Percentiles rank a stretch among this genome's conserved stretches.
Evolutionary conservation across 2,113 vertebrate genomes (phyloP).

Genomic region (Cyanocitta stelleri): DNA sequence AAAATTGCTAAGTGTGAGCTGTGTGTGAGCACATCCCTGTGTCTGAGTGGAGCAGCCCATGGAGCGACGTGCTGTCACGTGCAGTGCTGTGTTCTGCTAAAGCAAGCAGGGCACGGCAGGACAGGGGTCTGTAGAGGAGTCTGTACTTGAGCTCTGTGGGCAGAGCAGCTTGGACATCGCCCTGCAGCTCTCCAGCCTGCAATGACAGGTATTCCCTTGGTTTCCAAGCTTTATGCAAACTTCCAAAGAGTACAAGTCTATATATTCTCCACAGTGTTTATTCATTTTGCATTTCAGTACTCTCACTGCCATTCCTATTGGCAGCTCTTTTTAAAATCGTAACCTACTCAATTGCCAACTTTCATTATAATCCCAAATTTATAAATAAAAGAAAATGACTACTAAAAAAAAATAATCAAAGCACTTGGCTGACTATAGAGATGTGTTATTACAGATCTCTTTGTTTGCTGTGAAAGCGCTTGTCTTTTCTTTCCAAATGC

Average conservation of each 20-base stretch:
- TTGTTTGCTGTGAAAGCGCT: constrained; percentile 21
- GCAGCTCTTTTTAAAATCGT: not conserved
- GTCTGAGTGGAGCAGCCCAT: not conserved
- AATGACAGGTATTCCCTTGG: not conserved
- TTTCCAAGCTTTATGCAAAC: not conserved
- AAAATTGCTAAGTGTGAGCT: not conserved
- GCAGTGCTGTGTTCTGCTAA: fast-evolving
- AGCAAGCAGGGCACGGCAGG: not conserved
- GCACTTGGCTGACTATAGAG: not conserved
- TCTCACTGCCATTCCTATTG: not conserved
- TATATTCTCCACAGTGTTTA: not conserved
- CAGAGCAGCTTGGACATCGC: not conserved
- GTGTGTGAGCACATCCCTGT: fast-evolving
- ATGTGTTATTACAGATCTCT: constrained; percentile 2
- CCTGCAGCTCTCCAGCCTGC: not conserved
- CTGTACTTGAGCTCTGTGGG: not conserved
- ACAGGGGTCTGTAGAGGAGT: not conserved
- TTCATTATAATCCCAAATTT: not conserved
- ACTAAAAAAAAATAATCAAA: not conserved
- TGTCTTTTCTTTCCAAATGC: constrained; percentile 26
- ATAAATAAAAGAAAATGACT: constrained; percentile 11
- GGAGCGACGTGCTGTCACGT: fast-evolving
- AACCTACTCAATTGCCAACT: not conserved
- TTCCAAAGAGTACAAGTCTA: not conserved
- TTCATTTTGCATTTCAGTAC: not conserved